phyloP scores from a whole-genome alignment of 2,113 vertebrate species.

The Seriola aureovittata region DNA sequence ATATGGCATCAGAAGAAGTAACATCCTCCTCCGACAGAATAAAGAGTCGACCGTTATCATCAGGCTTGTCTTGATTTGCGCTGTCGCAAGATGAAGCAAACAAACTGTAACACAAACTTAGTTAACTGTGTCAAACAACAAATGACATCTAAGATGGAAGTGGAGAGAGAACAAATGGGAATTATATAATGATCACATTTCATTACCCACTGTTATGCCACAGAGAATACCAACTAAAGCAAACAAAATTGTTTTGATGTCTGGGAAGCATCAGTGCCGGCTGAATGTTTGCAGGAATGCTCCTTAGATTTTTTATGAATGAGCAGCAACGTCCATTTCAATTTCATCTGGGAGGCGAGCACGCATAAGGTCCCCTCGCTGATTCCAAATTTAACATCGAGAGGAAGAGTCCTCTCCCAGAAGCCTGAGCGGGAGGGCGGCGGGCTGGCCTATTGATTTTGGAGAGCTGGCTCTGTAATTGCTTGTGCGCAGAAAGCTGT shows the following conservation, averaged over 20 bases:
- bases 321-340: constrained; percentile 61
- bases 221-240: constrained; percentile 79
- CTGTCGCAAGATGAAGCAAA: constrained; percentile 61
- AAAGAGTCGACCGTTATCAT: constrained; percentile 17
- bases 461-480: constrained; percentile 65
- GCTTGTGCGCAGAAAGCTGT: constrained; percentile 60
- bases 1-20: background rate
- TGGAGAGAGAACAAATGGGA: constrained; percentile 73
- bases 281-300: constrained; percentile 59
- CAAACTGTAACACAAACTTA: constrained; percentile 66
- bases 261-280: constrained; percentile 64
- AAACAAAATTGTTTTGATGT: constrained; percentile 78
- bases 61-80: constrained; percentile 42
- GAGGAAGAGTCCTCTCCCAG: constrained; percentile 33
- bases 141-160: constrained; percentile 70
- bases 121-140: constrained; percentile 74
- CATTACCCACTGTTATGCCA: constrained; percentile 78
- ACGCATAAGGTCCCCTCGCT: constrained; percentile 36
- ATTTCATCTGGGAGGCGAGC: constrained; percentile 55
- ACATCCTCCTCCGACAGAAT: background rate
- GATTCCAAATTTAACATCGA: constrained; percentile 30
- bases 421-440: constrained; percentile 26
- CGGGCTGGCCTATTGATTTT: constrained; percentile 70
- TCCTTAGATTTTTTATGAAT: constrained; percentile 76
- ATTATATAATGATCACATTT: constrained; percentile 82